These are phyloP conservation scores for Parotia lawesii DNA, from an alignment of 2,113 vertebrate species.

Conservation along the genomic window DNA sequence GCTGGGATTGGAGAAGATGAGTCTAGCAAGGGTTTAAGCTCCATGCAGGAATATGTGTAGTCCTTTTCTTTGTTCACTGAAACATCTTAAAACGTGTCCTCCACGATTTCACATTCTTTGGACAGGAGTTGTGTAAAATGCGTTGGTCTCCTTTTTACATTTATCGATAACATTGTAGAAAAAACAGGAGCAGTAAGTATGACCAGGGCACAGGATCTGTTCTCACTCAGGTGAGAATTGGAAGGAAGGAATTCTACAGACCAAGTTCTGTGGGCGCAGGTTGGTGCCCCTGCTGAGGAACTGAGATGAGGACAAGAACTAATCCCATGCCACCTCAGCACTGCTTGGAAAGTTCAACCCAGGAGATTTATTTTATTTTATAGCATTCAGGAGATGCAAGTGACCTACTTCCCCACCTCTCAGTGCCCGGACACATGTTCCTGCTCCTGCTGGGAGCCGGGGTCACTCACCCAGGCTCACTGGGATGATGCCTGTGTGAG, in stretches of 20 bases:
- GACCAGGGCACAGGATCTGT: neutral
- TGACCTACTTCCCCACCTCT: neutral
- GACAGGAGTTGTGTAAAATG: neutral
- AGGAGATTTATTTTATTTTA: neutral
- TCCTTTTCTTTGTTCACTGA: neutral
- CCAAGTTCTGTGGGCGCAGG: neutral
- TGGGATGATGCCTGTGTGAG: neutral
- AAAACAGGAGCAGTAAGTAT: neutral
- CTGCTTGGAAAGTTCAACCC: neutral
- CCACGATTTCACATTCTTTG: neutral
- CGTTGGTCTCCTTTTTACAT: neutral
- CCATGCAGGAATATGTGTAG: neutral
- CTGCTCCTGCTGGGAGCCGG: neutral
- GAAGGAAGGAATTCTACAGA: neutral
- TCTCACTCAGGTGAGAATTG: neutral
- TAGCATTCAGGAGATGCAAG: accelerated
- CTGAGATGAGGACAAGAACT: neutral
- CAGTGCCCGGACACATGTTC: accelerated
- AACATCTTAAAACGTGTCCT: neutral
- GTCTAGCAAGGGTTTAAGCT: neutral
- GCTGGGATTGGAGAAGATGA: neutral
- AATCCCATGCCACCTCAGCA: neutral
- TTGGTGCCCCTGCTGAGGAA: neutral
- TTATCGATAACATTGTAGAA: neutral
- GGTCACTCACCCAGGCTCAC: accelerated